These are phyloP conservation scores for Diorhabda carinulata DNA, from an alignment of 1,140 invertebrate species.

Conservation along the genomic window DNA sequence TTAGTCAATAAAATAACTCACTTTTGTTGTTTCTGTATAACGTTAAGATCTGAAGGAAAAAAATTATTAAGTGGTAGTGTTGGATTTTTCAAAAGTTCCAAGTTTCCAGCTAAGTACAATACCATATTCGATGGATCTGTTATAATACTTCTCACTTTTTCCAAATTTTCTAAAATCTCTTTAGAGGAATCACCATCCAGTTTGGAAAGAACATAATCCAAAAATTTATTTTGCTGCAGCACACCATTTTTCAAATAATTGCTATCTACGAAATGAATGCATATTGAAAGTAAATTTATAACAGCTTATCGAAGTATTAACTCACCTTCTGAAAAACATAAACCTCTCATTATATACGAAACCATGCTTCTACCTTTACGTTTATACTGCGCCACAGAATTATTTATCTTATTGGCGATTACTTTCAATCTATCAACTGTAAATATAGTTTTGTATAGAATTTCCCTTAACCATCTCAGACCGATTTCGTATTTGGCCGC, in stretches of 20 bases:
- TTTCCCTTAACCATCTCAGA: constrained; percentile 71
- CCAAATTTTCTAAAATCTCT: constrained; percentile 59
- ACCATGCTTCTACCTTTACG: constrained; percentile 60
- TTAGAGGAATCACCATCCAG: constrained; percentile 55
- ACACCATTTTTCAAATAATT: constrained; percentile 68
- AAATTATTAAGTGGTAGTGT: constrained; percentile 55
- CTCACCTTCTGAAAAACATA: constrained; percentile 61
- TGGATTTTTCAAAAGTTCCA: constrained; percentile 57
- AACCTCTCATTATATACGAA: constrained; percentile 58
- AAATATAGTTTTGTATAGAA: constrained; percentile 69
- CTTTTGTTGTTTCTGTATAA: constrained; percentile 9
- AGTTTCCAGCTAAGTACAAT: constrained; percentile 69
- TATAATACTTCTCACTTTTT: constrained; percentile 58
- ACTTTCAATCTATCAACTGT: constrained; percentile 70
- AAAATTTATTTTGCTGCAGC: constrained; percentile 72
- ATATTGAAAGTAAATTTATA: neutral
- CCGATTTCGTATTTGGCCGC: constrained; percentile 70
- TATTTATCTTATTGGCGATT: constrained; percentile 70
- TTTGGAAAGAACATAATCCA: constrained; percentile 60
- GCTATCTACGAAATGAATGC: constrained; percentile 55
- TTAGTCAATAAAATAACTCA: constrained; percentile 1
- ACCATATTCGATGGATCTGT: constrained; percentile 58
- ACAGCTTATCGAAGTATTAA: neutral
- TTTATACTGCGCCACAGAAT: constrained; percentile 70
- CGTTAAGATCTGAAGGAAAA: constrained; percentile 40